Base-by-base conservation (phyloP, 2,113 vertebrate species). In the Toxotes jaculatrix region DNA sequence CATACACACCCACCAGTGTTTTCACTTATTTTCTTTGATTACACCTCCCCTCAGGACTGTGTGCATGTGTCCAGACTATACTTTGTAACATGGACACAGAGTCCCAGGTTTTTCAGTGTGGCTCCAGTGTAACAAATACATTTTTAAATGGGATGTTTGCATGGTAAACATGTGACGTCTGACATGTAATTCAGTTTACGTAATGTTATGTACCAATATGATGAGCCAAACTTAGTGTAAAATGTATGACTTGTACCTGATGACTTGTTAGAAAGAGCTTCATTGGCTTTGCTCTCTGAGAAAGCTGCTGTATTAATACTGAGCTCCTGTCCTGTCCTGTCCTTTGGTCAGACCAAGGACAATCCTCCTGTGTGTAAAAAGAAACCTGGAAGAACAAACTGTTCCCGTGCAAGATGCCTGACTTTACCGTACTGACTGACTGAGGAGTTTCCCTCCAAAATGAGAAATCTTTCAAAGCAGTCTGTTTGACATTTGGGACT, bases 381-480 rank as follows among this genome's bases (percentile, higher is more conserved):
- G n/a, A 55, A 23, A 23, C 53, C 53, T 55, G 53, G 40, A 38
- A 17, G 42, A 78, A 69, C 76, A 42, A 61, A 10, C 16, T 69
- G 65, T 78, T 38, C 43, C 56, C 7, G 10, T n/a, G n/a, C 56
- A 61, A 64, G 75, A 68, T 0, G 27, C 32, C 10, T 12, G 4
- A 47, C 27, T 10, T 27, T 23, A 9, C 17, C 7, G 47, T 49
- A 3, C 47, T 49, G 7, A 49, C 47, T 17, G 16, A 56, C 55
- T 1, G 12, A 59, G 7, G 5, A 14, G 42, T 59, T 67, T 45
- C 27, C 17, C 32, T 32, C 34, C 7, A 53, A 7, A 32, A 17
- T 12, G 5, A 68, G 3, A 40, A 70, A 45, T 57, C 13, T 42
- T 51, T 27, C 2, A 5, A 17, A 56, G 34, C 61, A 55, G 60